These are phyloP conservation scores for Lysiphlebus fabarum DNA, from an alignment of 1,140 invertebrate genomes.

Conservation along the genomic window DNA sequence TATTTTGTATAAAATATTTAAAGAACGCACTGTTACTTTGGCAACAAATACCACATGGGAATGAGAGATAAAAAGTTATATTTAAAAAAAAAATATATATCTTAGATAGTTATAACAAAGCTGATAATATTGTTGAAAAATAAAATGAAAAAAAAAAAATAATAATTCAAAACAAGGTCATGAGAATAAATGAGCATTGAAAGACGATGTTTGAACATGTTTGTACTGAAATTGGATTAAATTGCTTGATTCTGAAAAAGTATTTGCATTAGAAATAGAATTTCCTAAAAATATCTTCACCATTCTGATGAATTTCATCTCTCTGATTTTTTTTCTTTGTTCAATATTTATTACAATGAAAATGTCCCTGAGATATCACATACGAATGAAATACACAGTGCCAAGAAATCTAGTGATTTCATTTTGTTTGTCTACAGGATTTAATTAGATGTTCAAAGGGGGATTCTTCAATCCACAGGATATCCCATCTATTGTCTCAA, in stretches of 20 bases:
- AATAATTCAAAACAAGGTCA: constrained; percentile 26
- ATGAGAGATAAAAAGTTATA: background rate
- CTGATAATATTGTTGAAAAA: background rate
- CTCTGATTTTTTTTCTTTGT: too few relatives aligned
- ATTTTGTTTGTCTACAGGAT: constrained; percentile 28
- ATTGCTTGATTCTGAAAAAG: constrained; percentile 26
- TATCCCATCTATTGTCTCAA: background rate
- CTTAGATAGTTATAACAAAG: constrained; percentile 3
- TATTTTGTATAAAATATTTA: background rate
- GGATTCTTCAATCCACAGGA: constrained; percentile 1
- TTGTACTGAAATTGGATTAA: constrained; percentile 29
- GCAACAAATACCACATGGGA: background rate
- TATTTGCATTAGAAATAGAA: constrained; percentile 31
- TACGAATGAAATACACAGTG: background rate
- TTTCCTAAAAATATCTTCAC: constrained; percentile 6
- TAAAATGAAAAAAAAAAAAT: constrained; percentile 17
- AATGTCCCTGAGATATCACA: background rate
- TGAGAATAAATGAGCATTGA: constrained; percentile 24
- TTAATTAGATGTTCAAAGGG: constrained; percentile 23
- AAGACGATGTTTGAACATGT: constrained; percentile 10
- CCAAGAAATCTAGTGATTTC: constrained; percentile 27
- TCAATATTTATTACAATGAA: too few relatives aligned
- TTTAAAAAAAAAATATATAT: constrained; percentile 1
- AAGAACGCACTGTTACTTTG: constrained; percentile 11
- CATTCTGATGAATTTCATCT: too few relatives aligned